Evolutionary conservation across 2,888 invertebrate genomes (phyloP).

Genomic region (Mimas tiliae): DNA sequence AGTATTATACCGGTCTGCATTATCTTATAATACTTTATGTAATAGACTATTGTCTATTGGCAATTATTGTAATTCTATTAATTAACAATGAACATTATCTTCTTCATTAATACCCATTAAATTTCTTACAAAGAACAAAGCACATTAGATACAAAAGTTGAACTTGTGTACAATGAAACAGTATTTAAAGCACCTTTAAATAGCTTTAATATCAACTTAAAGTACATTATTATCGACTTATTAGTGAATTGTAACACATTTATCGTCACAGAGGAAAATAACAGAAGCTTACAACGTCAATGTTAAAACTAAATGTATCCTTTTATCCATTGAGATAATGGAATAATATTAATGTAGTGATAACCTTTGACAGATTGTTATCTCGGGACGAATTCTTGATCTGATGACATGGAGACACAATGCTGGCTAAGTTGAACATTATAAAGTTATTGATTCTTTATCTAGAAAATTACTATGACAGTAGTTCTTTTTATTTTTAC

Average conservation of each 20-base stretch:
- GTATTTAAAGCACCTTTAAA: too few species aligned
- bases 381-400: constrained; percentile 25
- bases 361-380: constrained; percentile 30
- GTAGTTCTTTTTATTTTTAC: too few species aligned
- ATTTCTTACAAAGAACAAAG: background rate
- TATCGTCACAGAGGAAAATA: background rate
- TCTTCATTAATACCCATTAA: too few species aligned
- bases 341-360: constrained; percentile 30
- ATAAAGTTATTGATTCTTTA: background rate
- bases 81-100: too few species aligned
- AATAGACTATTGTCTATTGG: too few species aligned
- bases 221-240: background rate
- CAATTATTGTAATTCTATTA: too few species aligned
- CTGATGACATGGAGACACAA: constrained; percentile 19
- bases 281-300: constrained; percentile 13
- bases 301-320: constrained; percentile 26
- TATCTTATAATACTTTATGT: too few species aligned
- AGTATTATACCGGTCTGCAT: too few species aligned
- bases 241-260: background rate
- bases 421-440: background rate
- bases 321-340: constrained; percentile 29
- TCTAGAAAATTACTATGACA: too few species aligned
- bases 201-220: too few species aligned
- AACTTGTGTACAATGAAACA: too few species aligned
- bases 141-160: background rate